Percentiles rank a stretch among this genome's conserved stretches.
These are phyloP conservation scores for Amblyopsis rosae DNA, from an alignment of 2,113 vertebrate species.

Conservation along the genomic window DNA sequence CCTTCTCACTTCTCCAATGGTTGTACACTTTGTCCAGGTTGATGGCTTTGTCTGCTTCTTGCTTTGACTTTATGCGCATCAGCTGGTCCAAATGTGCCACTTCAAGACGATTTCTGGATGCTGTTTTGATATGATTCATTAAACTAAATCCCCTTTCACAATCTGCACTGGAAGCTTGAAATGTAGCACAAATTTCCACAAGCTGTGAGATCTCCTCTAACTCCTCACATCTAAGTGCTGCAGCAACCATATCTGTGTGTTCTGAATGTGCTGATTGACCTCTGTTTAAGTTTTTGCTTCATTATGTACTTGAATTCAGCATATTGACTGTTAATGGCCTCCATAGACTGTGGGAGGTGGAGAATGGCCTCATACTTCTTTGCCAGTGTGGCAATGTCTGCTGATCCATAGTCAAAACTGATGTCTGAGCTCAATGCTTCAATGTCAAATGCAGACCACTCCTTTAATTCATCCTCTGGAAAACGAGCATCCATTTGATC, in stretches of 20 bases:
- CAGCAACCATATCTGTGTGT: neutral
- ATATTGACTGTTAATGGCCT: neutral
- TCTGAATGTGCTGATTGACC: neutral
- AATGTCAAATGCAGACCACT: constrained; percentile 1
- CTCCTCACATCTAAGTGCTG: too few relatives aligned
- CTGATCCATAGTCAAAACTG: neutral
- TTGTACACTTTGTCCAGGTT: neutral
- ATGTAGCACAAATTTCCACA: neutral
- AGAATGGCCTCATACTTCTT: neutral
- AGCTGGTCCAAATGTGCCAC: neutral
- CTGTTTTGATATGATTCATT: neutral
- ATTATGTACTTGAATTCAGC: neutral
- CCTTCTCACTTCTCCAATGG: neutral
- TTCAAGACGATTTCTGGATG: neutral
- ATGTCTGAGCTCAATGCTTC: neutral
- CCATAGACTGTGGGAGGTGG: neutral
- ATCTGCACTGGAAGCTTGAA: neutral
- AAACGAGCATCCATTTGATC: neutral
- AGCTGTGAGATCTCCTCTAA: neutral
- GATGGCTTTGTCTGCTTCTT: neutral
- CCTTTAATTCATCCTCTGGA: neutral
- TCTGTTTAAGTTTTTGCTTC: neutral
- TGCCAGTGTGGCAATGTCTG: neutral
- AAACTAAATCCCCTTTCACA: neutral
- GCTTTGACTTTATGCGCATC: neutral